Evolutionary conservation across 2,888 invertebrate species (phyloP), one percentile per base, ranked within the genome.

Genomic region (Fragum fragum): DNA sequence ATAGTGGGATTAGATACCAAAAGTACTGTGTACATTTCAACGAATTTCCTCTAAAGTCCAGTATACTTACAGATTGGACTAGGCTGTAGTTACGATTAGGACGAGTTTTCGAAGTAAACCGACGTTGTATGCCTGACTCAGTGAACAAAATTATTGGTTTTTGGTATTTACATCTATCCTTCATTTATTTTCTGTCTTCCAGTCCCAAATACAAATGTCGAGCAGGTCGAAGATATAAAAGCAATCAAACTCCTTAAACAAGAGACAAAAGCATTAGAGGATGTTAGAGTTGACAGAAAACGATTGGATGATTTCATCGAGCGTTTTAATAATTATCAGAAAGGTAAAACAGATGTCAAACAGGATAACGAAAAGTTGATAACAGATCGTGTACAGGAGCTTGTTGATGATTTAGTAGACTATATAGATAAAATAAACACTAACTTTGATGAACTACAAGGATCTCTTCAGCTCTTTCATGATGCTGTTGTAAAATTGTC

Each of bases 401-500:
- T 69, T 18, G 69, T 76, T 5, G 59, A 55, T 18, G 28, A 73
- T n/a, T n/a, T 81, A 0, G 32, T 42, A n/a, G 55, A 59, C 2
- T 81, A 81, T 36, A 42, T 76, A 11, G 63, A 73, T 26, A 26
- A 32, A 23, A 77, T 81, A 9, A 70, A 69, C 26, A 53, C 23
- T 2, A 16, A 52, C 26, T 70, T 81, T 28, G 73, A 81, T 28
- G 69, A 73, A 18, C 7, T 81, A 39, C 52, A 42, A 32, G 55
- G 2, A 29, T 68, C 69, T 11, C 70, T 81, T 11, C 29, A 61
- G 39, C 29, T 26, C 23, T 76, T 81, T 47, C 61, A 73, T 26
- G 76, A 81, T 32, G 81, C 81, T 14, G 73, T 76, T 16, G 36
- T 74, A n/a, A 59, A 61, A 26, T 70, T 72, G 63, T 63, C 59